Conservation (phyloP, 1,140 invertebrate genomes). For the Gyrodactylus bullatarudis region DNA sequence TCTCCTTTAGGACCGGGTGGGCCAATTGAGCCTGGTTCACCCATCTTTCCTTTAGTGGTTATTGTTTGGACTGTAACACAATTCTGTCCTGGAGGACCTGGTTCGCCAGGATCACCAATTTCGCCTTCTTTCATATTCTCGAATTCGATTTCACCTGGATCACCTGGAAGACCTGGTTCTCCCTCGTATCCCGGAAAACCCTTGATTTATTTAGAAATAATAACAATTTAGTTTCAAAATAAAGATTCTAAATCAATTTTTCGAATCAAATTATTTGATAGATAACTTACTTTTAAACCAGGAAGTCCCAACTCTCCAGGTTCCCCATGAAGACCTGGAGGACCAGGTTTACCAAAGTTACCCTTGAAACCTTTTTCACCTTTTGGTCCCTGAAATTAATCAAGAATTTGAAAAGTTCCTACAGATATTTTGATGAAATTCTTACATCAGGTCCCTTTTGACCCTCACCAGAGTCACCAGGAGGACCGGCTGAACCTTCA, state of each 20-base stretch:
- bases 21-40: neutral
- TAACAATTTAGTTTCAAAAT: too few relatives aligned
- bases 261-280: neutral
- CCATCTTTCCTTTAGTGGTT: neutral
- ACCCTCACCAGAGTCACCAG: neutral
- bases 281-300: neutral
- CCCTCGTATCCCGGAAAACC: neutral
- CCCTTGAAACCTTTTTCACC: neutral
- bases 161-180: neutral
- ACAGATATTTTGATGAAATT: too few relatives aligned
- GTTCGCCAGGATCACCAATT: neutral
- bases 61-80: neutral
- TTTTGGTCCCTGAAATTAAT: too few relatives aligned
- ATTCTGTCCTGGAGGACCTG: neutral
- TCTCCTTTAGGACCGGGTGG: neutral
- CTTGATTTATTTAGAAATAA: too few relatives aligned
- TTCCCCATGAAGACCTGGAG: neutral
- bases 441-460: neutral
- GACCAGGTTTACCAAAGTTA: neutral
- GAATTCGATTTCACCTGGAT: neutral
- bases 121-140: neutral
- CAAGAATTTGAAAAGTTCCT: too few relatives aligned
- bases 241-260: too few relatives aligned
- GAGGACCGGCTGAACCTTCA: slow-evolving; percentile 2
- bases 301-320: neutral